Evolutionary conservation across 2,888 invertebrate species (phyloP).

Genomic region (Polydesmus complanatus): DNA sequence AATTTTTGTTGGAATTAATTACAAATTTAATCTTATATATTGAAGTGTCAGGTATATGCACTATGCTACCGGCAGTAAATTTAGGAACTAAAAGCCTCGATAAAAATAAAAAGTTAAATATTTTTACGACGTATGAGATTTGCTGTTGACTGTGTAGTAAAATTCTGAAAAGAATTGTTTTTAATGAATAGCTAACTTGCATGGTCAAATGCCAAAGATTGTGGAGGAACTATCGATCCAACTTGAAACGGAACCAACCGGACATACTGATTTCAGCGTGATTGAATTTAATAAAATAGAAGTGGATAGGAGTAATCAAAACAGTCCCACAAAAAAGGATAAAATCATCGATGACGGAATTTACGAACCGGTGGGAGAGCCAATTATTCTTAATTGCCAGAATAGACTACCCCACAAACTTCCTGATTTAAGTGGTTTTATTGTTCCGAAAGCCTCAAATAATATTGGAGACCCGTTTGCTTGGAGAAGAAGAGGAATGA

Average conservation of each 20-base stretch:
- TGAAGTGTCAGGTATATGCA: too few relatives aligned
- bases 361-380: constrained; percentile 10
- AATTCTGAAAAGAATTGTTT: too few relatives aligned
- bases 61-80: too few relatives aligned
- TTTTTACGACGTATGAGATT: too few relatives aligned
- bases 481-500: constrained; percentile 5
- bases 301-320: neutral
- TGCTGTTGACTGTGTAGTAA: too few relatives aligned
- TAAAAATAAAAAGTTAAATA: too few relatives aligned
- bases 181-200: neutral
- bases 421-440: constrained; percentile 9
- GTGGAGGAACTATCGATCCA: neutral
- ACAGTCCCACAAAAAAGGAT: neutral
- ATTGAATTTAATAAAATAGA: neutral
- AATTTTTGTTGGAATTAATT: too few relatives aligned
- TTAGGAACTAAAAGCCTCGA: too few relatives aligned
- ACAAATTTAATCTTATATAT: too few relatives aligned
- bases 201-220: neutral
- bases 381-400: neutral
- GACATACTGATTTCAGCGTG: neutral
- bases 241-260: neutral
- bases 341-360: neutral
- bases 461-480: constrained; percentile 10
- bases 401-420: neutral
- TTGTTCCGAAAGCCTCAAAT: constrained; percentile 1